Base-by-base conservation (phyloP, 2,888 invertebrate species). In the Prosapia bicincta region DNA sequence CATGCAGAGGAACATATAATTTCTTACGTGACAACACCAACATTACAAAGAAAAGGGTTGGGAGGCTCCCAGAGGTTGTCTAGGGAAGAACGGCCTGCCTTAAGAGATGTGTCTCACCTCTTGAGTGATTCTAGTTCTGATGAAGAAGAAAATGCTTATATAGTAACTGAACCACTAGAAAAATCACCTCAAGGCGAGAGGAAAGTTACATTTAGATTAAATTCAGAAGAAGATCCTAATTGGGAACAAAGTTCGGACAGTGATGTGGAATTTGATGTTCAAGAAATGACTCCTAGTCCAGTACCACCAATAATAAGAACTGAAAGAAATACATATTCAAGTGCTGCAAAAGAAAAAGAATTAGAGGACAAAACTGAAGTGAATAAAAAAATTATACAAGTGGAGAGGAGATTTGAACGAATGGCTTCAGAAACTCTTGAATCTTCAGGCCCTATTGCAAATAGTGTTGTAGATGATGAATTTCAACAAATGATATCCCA, bases 331-430 rank as follows among this genome's bases (percentile, higher is more conserved):
- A 20, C 1, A 54, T n/a, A 30, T 1, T 30, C n/a, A 13, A 13
- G 30, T 28, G 3, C 30, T 20, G n/a, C n/a, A 10, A 3, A 2
- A 32, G 30, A 66, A 15, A 32, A 43, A 23, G 24, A 74, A 66
- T 23, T 26, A 43, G 13, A 7, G 74, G 79, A 79, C 71, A 77
- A 78, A 32, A 71, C 69, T 5, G 77, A 71, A 71, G 77, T 74
- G 13, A 85, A 85, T 78, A 83, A 83, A 76, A 86, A 86, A 82
- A 81, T 86, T 67, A 83, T 83, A 77, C 82, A 86, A 77, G 85
- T 87, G 71, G 87, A 87, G 80, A 83, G 86, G 75, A 85, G 86
- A 81, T 88, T 87, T 82, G 87, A 88, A 82, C 81, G 86, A 80
- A 86, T 87, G 85, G 86, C 87, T 66, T 87, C 87, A 15, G 85